Conservation (phyloP, 2,888 invertebrate species). For the Drosophila suboccidentalis region DNA sequence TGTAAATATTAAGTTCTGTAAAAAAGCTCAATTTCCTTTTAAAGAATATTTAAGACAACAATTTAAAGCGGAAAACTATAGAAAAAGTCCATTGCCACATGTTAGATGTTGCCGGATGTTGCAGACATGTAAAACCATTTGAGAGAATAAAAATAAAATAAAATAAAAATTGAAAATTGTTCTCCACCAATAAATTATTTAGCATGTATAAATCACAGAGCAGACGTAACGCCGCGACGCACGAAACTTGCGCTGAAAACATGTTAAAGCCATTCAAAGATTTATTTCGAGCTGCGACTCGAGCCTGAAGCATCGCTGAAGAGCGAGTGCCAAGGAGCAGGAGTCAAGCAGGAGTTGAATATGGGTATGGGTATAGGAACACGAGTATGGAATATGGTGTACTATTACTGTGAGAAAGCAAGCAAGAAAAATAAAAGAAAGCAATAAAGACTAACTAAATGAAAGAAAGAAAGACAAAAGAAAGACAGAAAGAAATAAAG, state of each 20-base stretch:
- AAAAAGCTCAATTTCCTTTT: neutral
- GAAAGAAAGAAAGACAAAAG: slow-evolving; percentile 18
- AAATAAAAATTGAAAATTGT: slow-evolving; percentile 27
- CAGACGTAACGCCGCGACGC: slow-evolving; percentile 36
- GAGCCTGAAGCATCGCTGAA: slow-evolving; percentile 53
- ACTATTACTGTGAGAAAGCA: slow-evolving; percentile 10
- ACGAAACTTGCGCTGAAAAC: slow-evolving; percentile 65
- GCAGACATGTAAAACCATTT: slow-evolving; percentile 48
- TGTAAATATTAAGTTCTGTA: no score
- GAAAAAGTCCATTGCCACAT: slow-evolving; percentile 33
- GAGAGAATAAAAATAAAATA: slow-evolving; percentile 10
- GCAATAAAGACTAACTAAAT: slow-evolving; percentile 16
- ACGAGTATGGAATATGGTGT: neutral
- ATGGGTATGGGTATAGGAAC: neutral
- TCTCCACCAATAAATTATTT: slow-evolving; percentile 68
- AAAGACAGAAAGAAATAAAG: slow-evolving; percentile 24
- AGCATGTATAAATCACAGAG: slow-evolving; percentile 70
- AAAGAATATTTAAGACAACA: neutral
- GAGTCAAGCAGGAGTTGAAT: slow-evolving; percentile 8
- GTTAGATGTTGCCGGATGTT: slow-evolving; percentile 17
- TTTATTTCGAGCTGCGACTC: slow-evolving; percentile 70
- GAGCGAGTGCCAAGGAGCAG: slow-evolving; percentile 9
- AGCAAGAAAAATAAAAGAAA: slow-evolving; percentile 10
- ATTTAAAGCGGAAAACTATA: neutral
- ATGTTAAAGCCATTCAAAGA: slow-evolving; percentile 76